These are phyloP conservation scores for Ennomos fuscantarius DNA, from an alignment of 2,888 invertebrate genomes.

Conservation along the genomic window DNA sequence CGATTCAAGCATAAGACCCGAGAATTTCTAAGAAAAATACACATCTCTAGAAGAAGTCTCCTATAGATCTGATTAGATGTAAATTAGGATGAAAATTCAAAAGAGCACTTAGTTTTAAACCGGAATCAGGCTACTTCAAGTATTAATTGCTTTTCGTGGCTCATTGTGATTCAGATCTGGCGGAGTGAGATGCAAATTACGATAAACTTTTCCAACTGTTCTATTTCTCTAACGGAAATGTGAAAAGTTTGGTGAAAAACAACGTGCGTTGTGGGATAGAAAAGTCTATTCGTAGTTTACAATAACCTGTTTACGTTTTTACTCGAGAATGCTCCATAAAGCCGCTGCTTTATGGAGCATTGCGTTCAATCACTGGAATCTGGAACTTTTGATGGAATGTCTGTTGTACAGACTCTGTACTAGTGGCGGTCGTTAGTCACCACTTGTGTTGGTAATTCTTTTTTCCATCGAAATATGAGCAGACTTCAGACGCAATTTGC, in stretches of 20 bases:
- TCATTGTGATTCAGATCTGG: slow-evolving; percentile 81
- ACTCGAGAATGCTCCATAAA: slow-evolving; percentile 33
- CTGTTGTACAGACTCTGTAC: too few species aligned
- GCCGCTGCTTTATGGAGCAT: too few species aligned
- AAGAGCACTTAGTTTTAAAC: slow-evolving; percentile 81
- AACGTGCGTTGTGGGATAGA: slow-evolving; percentile 57
- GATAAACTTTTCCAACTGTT: slow-evolving; percentile 74
- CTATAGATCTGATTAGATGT: slow-evolving; percentile 55
- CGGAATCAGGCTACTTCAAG: slow-evolving; percentile 79
- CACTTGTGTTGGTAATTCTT: slow-evolving; percentile 5
- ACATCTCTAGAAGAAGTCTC: slow-evolving; percentile 36
- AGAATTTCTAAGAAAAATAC: slow-evolving; percentile 27
- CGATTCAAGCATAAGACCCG: slow-evolving; percentile 19
- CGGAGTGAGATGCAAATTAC: slow-evolving; percentile 80
- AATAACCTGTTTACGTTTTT: slow-evolving; percentile 44
- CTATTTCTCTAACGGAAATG: slow-evolving; percentile 79
- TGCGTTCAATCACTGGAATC: slow-evolving; percentile 30
- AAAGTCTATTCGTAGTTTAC: slow-evolving; percentile 51
- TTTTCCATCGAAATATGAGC: not conserved
- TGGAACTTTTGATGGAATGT: slow-evolving; percentile 26
- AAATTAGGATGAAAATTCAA: slow-evolving; percentile 76
- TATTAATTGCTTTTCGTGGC: slow-evolving; percentile 83
- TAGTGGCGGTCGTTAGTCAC: slow-evolving; percentile 11
- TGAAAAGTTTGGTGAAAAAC: slow-evolving; percentile 75
- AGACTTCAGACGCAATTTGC: not conserved